These are phyloP conservation scores for Biston stratarius DNA, from an alignment of 2,888 invertebrate species.

Conservation along the genomic window DNA sequence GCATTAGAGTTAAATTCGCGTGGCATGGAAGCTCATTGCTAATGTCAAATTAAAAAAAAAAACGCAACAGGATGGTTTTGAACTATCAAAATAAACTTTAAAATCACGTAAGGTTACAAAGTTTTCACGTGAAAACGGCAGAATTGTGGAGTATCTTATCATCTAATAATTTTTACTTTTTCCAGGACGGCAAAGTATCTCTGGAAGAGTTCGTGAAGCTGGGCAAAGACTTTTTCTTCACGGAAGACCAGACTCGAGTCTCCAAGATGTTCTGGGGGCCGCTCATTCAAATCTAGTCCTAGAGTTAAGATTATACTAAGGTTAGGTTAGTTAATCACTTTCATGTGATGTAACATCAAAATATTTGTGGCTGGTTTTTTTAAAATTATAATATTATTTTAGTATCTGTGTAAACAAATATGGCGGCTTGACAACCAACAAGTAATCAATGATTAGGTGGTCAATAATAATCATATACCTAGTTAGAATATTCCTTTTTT, in stretches of 20 bases:
- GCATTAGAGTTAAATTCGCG: too few species aligned
- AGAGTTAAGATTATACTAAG: conserved; percentile 8
- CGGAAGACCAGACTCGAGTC: conserved; percentile 91
- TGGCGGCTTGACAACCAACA: background rate
- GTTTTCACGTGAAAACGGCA: too few species aligned
- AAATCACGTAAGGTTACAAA: too few species aligned
- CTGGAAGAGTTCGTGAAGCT: conserved; percentile 92
- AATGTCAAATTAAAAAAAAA: too few species aligned
- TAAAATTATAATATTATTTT: background rate
- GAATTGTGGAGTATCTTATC: too few species aligned
- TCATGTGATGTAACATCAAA: conserved; percentile 1
- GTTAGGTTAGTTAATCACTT: background rate
- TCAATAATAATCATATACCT: too few species aligned
- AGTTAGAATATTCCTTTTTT: too few species aligned
- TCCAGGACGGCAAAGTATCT: conserved; percentile 90
- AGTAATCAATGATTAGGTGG: background rate
- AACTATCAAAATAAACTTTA: too few species aligned
- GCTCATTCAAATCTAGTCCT: conserved; percentile 84
- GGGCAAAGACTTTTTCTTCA: conserved; percentile 92
- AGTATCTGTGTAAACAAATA: conserved; percentile 1
- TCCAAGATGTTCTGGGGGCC: conserved; percentile 96
- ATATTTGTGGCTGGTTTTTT: too few species aligned
- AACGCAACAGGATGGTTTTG: too few species aligned
- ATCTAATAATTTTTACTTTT: conserved; percentile 38
- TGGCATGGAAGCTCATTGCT: too few species aligned